A percentile compares a stretch with the other conserved stretches of the same genome.
phyloP scores from a whole-genome alignment of 2,888 invertebrate species.

The Apamea monoglypha region DNA sequence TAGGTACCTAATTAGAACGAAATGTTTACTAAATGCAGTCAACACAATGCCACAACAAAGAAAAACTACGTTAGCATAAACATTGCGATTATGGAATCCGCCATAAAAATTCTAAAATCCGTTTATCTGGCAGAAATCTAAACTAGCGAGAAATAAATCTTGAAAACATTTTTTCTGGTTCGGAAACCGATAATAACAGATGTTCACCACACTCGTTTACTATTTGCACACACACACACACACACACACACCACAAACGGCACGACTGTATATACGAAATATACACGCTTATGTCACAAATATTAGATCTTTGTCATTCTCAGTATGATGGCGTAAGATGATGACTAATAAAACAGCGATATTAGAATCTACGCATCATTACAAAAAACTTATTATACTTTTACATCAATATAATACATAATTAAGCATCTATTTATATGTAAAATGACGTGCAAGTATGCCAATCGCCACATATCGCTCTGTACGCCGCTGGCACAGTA shows the following conservation, averaged over 20 bases:
- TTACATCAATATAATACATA: conserved; percentile 22
- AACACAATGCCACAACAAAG: conserved; percentile 47
- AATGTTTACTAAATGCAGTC: conserved; percentile 44
- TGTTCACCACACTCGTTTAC: conserved; percentile 63
- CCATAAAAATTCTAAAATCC: conserved; percentile 39
- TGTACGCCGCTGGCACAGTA: conserved; percentile 87
- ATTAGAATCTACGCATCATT: conserved; percentile 12
- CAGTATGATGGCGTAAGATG: conserved; percentile 50
- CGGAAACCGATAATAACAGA: conserved; percentile 70
- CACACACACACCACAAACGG: background rate
- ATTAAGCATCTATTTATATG: conserved; percentile 58
- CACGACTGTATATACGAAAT: conserved; percentile 23
- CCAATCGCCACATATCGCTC: conserved; percentile 81
- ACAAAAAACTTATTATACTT: conserved; percentile 2
- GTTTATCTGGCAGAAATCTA: conserved; percentile 56
- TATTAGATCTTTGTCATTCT: conserved; percentile 60
- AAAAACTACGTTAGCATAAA: conserved; percentile 32
- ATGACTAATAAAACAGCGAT: conserved; percentile 54
- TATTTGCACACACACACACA: conserved; percentile 54
- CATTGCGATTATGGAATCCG: conserved; percentile 34
- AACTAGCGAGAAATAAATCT: conserved; percentile 63
- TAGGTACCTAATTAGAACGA: conserved; percentile 22
- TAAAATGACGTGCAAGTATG: conserved; percentile 75
- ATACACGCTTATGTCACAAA: conserved; percentile 58
- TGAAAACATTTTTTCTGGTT: conserved; percentile 70